Percentiles rank a stretch among this genome's conserved stretches.
Evolutionary conservation across 2,888 invertebrate species (phyloP).

Genomic region (Neoitamus cyanurus): DNA sequence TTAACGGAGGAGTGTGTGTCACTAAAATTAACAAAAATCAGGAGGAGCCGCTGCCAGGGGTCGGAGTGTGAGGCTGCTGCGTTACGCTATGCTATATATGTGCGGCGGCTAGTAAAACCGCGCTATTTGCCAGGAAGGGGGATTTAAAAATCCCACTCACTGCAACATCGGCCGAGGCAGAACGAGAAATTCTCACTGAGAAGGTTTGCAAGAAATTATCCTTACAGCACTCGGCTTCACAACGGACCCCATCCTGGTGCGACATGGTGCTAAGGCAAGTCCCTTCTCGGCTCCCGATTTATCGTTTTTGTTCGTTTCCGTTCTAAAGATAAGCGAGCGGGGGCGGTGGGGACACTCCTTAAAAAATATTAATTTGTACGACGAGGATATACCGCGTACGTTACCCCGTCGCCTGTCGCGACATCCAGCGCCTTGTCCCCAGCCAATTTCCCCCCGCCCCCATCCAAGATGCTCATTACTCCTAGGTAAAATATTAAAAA

Average conservation of each 20-base stretch:
- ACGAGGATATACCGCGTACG: background rate
- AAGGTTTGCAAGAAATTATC: background rate
- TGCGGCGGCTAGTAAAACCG: background rate
- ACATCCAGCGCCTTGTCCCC: background rate
- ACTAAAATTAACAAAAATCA: constrained; percentile 9
- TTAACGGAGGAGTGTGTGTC: constrained; percentile 35
- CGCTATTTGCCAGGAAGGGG: background rate
- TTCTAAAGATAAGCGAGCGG: background rate
- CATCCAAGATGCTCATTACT: constrained; percentile 22
- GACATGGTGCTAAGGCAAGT: background rate
- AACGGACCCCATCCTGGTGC: background rate
- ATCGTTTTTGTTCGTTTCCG: constrained; percentile 4
- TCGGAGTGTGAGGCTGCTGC: background rate
- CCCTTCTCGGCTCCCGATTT: background rate
- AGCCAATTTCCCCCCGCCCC: background rate
- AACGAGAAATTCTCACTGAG: background rate
- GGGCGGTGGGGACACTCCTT: background rate
- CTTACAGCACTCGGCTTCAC: background rate
- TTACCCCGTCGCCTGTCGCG: background rate
- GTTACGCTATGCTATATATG: background rate
- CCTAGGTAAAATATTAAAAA: constrained; percentile 4
- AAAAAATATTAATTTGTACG: constrained; percentile 37
- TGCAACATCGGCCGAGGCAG: background rate
- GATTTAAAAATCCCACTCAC: background rate
- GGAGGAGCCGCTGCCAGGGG: background rate